Evolutionary conservation across 2,888 invertebrate genomes (phyloP), one percentile per base, ranked within the genome.

Genomic region (Tyria jacobaeae): DNA sequence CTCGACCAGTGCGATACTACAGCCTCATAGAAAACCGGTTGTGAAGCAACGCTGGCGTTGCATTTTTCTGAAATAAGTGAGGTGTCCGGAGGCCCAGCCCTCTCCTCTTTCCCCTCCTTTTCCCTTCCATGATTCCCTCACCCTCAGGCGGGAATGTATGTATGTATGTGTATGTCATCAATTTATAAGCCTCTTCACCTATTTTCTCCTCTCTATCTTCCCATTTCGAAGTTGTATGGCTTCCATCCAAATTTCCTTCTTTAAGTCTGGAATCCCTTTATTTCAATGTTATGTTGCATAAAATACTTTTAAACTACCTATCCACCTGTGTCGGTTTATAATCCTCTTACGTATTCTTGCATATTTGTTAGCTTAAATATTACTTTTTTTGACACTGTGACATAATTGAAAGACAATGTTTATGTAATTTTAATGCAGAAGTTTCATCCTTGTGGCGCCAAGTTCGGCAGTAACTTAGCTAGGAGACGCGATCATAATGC

Each of bases 341-440:
- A 50, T 31, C 50, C 34, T 17, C 15, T 52, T 24, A 37, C 25
- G 25, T 24, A 31, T 14, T 14, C 15, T 41, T 27, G 44, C 44
- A 39, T 55, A 35, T 59, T 17, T 58, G 44, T 47, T 34, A 44
- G n/a, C 37, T 50, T 17, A 27, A 34, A 59, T 37, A 59, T 53
- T 34, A 48, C 6, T 47, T n/a, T n/a, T 59, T 58, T 53, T 27
- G 27, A 27, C 31, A 24, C 25, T 17, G 34, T 35, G 21, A 31
- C n/a, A 31, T 63, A 63, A 59, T 59, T 59, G 57, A 74, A 71
- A 71, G 63, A 67, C 69, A 75, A 75, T 64, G 64, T 74, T 74
- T 64, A 61, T 68, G 63, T 67, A 58, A 75, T 78, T 75, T 66
- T 75, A 75, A 74, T 73, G 67, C 62, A 60, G 60, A 71, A 73